Evolutionary conservation across 2,888 invertebrate species (phyloP), one percentile per base, ranked within the genome.

Genomic region (Lypha dubia): DNA sequence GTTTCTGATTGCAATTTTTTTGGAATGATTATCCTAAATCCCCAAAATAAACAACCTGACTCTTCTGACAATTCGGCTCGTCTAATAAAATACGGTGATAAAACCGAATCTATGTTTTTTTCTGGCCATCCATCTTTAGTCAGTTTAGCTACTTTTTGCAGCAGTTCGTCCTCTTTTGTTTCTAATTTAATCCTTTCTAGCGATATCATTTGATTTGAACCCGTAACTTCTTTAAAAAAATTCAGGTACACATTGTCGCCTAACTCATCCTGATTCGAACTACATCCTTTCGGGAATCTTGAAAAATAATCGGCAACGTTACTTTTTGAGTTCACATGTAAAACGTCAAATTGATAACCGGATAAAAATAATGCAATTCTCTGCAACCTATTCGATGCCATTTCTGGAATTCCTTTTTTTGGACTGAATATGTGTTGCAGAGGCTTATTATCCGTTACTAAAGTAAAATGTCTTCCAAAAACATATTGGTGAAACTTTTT

Each of bases 391-490:
- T 80, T 83, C 0, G 90, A 89, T 9, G 90, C 88, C 88, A 90
- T 88, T 73, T 87, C 86, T 46, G 90, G 89, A 15, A 89, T 89
- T 15, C 88, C 79, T 79, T 89, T 89, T 13, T 83, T 88, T 1
- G 88, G 88, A 3, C 88, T 87, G 83, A 90, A 90, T 63, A 90
- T 90, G 79, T 88, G 83, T n/a, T n/a, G n/a, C n/a, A n/a, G n/a
- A n/a, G n/a, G n/a, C n/a, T n/a, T n/a, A n/a, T n/a, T n/a, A n/a
- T 92, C 91, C 3, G 92, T 91, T 15, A 88, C 62, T 15, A 92
- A 86, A 0, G 86, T 88, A 85, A 93, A 93, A 3, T 88, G 80
- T 6, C 90, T 80, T 7, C 91, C 92, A 85, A 87, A 90, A 6
- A 92, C 41, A 85, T 90, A 93, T 7, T 89, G 87, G 76, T 90